These are phyloP conservation scores for Hemibagrus wyckioides DNA, from an alignment of 2,113 vertebrate species.

Conservation along the genomic window DNA sequence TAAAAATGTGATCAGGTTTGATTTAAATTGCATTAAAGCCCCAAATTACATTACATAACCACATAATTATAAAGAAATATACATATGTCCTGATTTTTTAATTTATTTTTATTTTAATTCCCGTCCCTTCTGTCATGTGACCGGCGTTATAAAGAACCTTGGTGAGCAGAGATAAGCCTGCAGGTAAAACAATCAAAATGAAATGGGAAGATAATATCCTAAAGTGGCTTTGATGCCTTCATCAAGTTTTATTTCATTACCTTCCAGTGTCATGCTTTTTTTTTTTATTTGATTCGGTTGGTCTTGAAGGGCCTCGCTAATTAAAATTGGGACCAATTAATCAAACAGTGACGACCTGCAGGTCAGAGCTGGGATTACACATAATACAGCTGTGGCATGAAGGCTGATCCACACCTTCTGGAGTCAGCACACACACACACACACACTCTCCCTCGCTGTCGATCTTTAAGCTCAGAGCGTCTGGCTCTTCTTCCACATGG, in stretches of 20 bases:
- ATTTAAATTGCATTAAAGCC: conserved; percentile 53
- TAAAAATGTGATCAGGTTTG: conserved; percentile 38
- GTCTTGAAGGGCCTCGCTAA: conserved; percentile 44
- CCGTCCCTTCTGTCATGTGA: neutral
- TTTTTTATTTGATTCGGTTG: conserved; percentile 36
- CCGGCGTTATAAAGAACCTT: neutral
- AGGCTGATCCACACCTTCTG: conserved; percentile 37
- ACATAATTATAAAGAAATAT: conserved; percentile 32
- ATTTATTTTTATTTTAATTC: no score
- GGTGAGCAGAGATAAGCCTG: conserved; percentile 22
- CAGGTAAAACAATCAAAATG: conserved; percentile 48
- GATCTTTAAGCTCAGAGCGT: conserved; percentile 30
- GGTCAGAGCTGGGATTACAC: conserved; percentile 47
- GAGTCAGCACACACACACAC: neutral
- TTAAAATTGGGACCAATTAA: conserved; percentile 55
- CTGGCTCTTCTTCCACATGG: conserved; percentile 48
- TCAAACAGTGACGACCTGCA: conserved; percentile 45
- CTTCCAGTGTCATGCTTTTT: neutral
- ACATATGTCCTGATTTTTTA: neutral
- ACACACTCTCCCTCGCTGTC: neutral
- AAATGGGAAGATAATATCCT: conserved; percentile 45
- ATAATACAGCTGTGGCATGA: conserved; percentile 42
- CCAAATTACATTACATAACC: conserved; percentile 51
- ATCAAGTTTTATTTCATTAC: conserved; percentile 51
- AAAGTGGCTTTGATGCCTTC: conserved; percentile 35